phyloP scores from a whole-genome alignment of 2,113 vertebrate genomes.

The Cebidichthys violaceus region DNA sequence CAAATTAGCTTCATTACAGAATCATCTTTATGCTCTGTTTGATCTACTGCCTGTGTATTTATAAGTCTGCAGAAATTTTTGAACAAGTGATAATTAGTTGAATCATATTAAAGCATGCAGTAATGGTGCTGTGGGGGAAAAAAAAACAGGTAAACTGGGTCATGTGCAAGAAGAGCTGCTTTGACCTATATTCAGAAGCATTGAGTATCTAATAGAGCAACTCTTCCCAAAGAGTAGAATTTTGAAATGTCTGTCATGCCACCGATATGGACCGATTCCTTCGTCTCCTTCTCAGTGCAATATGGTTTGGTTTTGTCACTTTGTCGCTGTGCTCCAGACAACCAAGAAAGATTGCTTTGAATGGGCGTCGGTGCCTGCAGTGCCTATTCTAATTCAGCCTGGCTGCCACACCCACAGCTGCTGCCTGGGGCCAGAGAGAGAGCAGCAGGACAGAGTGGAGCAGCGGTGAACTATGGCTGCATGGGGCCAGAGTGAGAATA shows the following conservation, averaged over 20 bases:
- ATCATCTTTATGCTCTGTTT: conserved; percentile 57
- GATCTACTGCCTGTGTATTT: conserved; percentile 64
- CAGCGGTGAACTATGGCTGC: conserved; percentile 58
- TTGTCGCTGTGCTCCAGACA: conserved; percentile 37
- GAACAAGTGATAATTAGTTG: conserved; percentile 72
- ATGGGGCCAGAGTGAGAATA: conserved; percentile 73
- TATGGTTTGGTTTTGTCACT: conserved; percentile 53
- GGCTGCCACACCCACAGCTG: conserved; percentile 68
- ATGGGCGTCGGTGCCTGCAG: conserved; percentile 44
- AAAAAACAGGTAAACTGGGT: conserved; percentile 75
- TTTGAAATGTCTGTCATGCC: conserved; percentile 65
- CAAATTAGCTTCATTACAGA: conserved; percentile 71
- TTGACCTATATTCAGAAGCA: conserved; percentile 76
- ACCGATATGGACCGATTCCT: conserved; percentile 9
- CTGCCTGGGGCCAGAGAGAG: conserved; percentile 49
- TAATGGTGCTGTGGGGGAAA: conserved; percentile 24
- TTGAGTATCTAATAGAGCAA: conserved; percentile 33
- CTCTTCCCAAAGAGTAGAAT: conserved; percentile 51
- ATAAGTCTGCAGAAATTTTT: conserved; percentile 55
- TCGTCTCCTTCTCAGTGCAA: conserved; percentile 16
- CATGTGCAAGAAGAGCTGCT: conserved; percentile 49
- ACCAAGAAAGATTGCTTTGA: conserved; percentile 51
- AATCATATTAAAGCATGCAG: conserved; percentile 52
- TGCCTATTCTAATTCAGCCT: conserved; percentile 62
- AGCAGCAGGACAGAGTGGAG: conserved; percentile 41